phyloP scores from a whole-genome alignment of 2,888 invertebrate genomes.

The Neuroscelio doddi region DNA sequence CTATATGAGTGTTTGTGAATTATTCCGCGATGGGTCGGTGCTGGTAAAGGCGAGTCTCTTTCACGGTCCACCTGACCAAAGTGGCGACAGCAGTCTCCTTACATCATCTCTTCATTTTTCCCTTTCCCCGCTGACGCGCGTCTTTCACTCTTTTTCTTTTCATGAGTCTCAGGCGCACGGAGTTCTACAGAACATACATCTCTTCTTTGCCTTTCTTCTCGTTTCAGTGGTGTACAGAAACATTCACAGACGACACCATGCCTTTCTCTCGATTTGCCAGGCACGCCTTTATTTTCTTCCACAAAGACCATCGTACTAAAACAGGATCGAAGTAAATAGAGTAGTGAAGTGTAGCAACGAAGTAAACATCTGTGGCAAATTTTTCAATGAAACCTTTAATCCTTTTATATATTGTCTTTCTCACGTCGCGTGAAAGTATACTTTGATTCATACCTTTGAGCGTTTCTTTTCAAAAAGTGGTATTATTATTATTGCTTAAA shows the following conservation, averaged over 20 bases:
- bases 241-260: constrained; percentile 35
- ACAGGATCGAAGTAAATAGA: constrained; percentile 40
- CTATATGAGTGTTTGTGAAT: no score
- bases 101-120: constrained; percentile 29
- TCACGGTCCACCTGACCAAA: constrained; percentile 1
- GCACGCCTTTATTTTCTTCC: constrained; percentile 38
- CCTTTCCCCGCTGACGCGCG: constrained; percentile 17
- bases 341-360: constrained; percentile 27
- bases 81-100: constrained; percentile 17
- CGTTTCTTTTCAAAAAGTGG: background rate
- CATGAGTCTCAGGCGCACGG: background rate
- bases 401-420: constrained; percentile 6
- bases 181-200: constrained; percentile 7
- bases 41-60: background rate
- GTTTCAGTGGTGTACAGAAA: constrained; percentile 2
- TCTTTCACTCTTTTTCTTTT: constrained; percentile 33
- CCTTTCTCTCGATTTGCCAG: constrained; percentile 56
- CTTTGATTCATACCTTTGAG: constrained; percentile 24
- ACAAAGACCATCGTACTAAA: constrained; percentile 30
- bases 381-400: constrained; percentile 29
- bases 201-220: constrained; percentile 14
- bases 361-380: constrained; percentile 37
- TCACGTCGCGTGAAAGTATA: constrained; percentile 23
- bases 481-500: background rate
- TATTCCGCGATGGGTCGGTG: background rate